phyloP scores from a whole-genome alignment of 2,888 invertebrate species.

The Heteromurus nitidus region DNA sequence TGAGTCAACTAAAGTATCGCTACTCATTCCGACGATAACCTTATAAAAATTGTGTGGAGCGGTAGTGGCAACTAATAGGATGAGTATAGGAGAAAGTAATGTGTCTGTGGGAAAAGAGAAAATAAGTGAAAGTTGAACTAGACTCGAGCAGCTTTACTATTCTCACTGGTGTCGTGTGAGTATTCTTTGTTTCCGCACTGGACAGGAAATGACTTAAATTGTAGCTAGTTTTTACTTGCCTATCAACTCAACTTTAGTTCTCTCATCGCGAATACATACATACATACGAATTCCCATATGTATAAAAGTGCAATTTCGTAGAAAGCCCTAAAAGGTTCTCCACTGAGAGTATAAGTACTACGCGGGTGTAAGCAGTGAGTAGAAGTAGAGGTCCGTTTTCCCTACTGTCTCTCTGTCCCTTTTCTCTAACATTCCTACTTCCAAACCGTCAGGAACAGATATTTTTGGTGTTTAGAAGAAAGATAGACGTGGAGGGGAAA shows the following conservation, averaged over 20 bases:
- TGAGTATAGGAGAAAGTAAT: neutral
- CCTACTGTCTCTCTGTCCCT: neutral
- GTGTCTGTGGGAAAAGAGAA: neutral
- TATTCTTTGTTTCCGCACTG: constrained; percentile 10
- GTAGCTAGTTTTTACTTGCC: constrained; percentile 1
- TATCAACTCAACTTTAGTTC: constrained; percentile 6
- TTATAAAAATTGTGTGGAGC: no score
- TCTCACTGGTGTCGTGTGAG: constrained; percentile 20
- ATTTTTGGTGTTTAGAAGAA: neutral
- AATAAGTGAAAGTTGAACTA: constrained; percentile 25
- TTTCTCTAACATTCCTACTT: constrained; percentile 1
- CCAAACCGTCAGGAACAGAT: neutral
- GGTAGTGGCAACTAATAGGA: no score
- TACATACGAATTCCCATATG: neutral
- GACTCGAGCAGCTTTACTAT: neutral
- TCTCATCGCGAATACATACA: constrained; percentile 6
- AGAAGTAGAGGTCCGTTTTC: no score
- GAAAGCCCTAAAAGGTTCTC: constrained; percentile 16
- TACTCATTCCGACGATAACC: no score
- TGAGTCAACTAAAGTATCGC: no score
- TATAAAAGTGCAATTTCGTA: neutral
- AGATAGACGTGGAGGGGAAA: constrained; percentile 1
- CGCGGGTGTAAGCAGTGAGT: no score
- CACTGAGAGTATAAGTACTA: neutral
- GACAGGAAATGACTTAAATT: constrained; percentile 16